Conservation (phyloP, 2,797 vertebrate species). For the Cuculus canorus region DNA sequence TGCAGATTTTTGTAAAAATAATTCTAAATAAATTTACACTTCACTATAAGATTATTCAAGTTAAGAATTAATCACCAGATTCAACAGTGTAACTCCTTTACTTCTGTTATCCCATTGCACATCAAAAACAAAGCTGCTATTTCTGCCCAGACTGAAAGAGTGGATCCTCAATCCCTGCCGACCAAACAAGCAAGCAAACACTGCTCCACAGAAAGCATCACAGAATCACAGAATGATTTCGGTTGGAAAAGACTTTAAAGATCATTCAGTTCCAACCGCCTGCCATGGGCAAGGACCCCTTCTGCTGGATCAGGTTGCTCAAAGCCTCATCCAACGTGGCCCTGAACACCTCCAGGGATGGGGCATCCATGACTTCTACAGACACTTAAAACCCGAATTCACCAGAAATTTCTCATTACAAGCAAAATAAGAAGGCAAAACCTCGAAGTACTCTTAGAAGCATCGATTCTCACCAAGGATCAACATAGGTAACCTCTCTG, state of each 20-base stretch:
- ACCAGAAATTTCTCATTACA: background rate
- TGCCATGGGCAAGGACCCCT: too few relatives aligned
- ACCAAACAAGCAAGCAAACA: background rate
- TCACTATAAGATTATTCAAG: conserved; percentile 36
- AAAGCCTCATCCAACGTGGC: too few relatives aligned
- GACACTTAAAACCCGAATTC: background rate
- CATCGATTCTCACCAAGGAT: background rate
- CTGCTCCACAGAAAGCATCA: background rate
- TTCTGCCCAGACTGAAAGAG: background rate
- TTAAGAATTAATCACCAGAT: conserved; percentile 13
- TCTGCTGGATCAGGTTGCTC: too few relatives aligned
- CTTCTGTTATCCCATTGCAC: conserved; percentile 9
- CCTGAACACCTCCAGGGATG: too few relatives aligned
- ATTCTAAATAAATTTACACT: conserved; percentile 30
- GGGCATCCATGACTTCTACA: background rate
- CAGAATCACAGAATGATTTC: too few relatives aligned
- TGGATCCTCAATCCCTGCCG: background rate
- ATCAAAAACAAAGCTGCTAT: background rate
- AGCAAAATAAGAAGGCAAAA: background rate
- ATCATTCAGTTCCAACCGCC: too few relatives aligned
- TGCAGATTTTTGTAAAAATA: conserved; percentile 41
- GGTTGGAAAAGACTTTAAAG: too few relatives aligned
- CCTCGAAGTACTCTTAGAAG: background rate
- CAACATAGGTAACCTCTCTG: background rate
- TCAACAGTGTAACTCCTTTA: background rate